phyloP scores from a whole-genome alignment of 1,140 invertebrate species.

The Myzus persicae region DNA sequence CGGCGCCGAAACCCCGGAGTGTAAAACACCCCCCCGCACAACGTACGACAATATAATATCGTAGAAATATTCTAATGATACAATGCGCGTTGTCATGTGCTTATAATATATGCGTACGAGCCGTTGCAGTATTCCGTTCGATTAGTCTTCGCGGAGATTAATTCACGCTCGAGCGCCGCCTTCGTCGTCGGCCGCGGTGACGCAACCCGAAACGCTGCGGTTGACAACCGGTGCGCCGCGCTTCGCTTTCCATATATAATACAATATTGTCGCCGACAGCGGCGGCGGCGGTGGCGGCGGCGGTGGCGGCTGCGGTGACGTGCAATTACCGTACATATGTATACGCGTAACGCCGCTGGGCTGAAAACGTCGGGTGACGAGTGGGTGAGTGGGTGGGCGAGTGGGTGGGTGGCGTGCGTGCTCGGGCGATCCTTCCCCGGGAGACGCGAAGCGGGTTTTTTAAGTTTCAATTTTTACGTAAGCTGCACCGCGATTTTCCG shows the following conservation, averaged over 20 bases:
- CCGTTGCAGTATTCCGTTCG: background rate
- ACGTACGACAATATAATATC: background rate
- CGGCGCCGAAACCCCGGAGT: background rate
- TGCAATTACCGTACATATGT: background rate
- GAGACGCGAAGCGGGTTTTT: background rate
- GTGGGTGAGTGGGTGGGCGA: too few species aligned
- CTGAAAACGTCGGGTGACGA: background rate
- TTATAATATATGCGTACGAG: background rate
- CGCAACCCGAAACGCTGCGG: background rate
- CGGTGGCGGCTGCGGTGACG: background rate
- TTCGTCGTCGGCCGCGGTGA: background rate
- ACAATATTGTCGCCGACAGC: background rate
- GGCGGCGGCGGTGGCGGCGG: too few species aligned
- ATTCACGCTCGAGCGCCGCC: background rate
- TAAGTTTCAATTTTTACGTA: background rate
- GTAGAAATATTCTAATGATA: background rate
- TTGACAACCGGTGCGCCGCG: background rate
- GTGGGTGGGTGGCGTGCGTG: background rate
- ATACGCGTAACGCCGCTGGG: too few species aligned
- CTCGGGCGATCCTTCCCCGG: background rate
- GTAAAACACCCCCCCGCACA: background rate
- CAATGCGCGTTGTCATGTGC: too few species aligned
- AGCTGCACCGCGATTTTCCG: background rate
- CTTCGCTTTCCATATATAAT: background rate
- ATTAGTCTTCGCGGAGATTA: background rate